Percentiles rank a stretch among this genome's conserved stretches.
Evolutionary conservation across 2,888 invertebrate genomes (phyloP).

Genomic region (Minunthozetes semirufus): DNA sequence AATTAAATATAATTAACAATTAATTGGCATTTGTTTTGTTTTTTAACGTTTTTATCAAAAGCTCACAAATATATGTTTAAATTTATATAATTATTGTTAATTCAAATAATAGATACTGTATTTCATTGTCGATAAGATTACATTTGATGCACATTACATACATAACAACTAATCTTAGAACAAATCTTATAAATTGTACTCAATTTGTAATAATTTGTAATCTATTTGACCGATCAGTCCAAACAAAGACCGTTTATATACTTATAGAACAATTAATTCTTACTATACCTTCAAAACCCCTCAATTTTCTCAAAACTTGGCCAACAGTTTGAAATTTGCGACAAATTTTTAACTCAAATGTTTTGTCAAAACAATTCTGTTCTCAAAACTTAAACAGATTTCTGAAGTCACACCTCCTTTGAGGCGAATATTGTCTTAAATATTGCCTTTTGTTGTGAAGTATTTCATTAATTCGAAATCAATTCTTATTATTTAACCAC

Average conservation of each 20-base stretch:
- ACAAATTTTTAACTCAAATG: neutral
- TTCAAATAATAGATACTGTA: neutral
- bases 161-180: slow-evolving; percentile 1
- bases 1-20: slow-evolving; percentile 8
- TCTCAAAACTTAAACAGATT: neutral
- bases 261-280: no score
- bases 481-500: no score
- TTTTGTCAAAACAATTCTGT: neutral
- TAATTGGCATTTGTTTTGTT: slow-evolving; percentile 29
- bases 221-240: neutral
- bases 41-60: slow-evolving; percentile 24
- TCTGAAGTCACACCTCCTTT: no score
- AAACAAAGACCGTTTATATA: slow-evolving; percentile 7
- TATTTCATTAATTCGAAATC: no score
- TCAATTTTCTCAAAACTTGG: neutral
- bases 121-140: slow-evolving; percentile 16
- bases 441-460: no score
- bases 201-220: neutral
- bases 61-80: slow-evolving; percentile 12
- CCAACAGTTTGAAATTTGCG: neutral
- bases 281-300: slow-evolving; percentile 15
- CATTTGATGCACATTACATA: slow-evolving; percentile 10
- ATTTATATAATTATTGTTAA: slow-evolving; percentile 24
- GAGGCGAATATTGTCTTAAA: no score
- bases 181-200: slow-evolving; percentile 10